phyloP scores from a whole-genome alignment of 2,888 invertebrate genomes.

The Coenonympha arcania region DNA sequence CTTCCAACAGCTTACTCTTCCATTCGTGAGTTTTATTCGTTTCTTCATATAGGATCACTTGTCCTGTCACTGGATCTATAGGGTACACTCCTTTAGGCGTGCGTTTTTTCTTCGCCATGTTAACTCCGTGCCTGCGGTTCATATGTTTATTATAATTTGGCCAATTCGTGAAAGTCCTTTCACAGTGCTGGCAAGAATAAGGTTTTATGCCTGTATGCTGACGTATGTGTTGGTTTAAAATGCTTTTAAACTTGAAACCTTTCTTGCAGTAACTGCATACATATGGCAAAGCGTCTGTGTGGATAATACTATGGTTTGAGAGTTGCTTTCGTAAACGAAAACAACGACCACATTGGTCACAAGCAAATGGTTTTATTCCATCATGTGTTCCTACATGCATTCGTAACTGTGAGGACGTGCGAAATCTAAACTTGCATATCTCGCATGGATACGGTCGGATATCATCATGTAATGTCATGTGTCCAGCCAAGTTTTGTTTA shows the following conservation, averaged over 20 bases:
- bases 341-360: conserved; percentile 59
- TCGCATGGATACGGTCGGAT: conserved; percentile 49
- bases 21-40: conserved; percentile 43
- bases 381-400: conserved; percentile 63
- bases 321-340: conserved; percentile 80
- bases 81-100: conserved; percentile 56
- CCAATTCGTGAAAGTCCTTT: conserved; percentile 83
- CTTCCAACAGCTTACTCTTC: conserved; percentile 41
- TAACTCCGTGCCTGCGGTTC: conserved; percentile 79
- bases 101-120: conserved; percentile 61
- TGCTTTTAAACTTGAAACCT: conserved; percentile 84
- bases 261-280: conserved; percentile 83
- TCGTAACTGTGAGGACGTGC: conserved; percentile 39
- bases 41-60: conserved; percentile 37
- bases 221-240: conserved; percentile 79
- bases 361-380: conserved; percentile 56
- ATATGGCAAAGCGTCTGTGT: conserved; percentile 85
- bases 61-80: conserved; percentile 43
- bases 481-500: conserved; percentile 41
- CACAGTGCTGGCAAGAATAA: conserved; percentile 81
- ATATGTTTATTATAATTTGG: conserved; percentile 88
- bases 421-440: conserved; percentile 51
- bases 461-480: conserved; percentile 48
- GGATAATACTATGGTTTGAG: conserved; percentile 81
- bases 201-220: conserved; percentile 82